Percentiles rank a stretch among this genome's conserved stretches.
These are phyloP conservation scores for Cinara cedri DNA, from an alignment of 2,888 invertebrate species.

Conservation along the genomic window DNA sequence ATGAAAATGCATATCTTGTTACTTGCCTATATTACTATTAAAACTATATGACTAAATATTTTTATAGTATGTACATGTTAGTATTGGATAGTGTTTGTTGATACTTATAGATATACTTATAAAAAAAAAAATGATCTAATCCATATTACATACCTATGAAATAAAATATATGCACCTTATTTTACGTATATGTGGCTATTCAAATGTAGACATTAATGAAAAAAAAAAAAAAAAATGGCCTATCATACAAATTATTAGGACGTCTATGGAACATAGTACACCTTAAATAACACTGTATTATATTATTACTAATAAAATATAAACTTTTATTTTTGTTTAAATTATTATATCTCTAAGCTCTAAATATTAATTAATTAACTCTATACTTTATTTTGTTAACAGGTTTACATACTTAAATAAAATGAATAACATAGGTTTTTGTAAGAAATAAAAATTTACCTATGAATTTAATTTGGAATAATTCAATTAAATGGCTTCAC, in stretches of 20 bases:
- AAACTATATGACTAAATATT: neutral
- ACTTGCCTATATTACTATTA: neutral
- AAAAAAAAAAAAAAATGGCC: neutral
- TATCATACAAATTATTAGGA: neutral
- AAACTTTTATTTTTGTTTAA: too few species aligned
- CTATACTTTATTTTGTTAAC: conserved; percentile 13
- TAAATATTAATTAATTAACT: neutral
- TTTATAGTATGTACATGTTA: neutral
- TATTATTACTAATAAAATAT: too few species aligned
- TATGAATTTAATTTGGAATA: neutral
- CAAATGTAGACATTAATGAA: neutral
- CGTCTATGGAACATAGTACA: too few species aligned
- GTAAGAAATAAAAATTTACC: neutral
- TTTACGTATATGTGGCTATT: neutral
- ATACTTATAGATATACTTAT: neutral
- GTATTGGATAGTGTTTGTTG: neutral
- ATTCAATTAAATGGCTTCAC: conserved; percentile 59
- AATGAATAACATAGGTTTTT: neutral
- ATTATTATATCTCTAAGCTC: neutral
- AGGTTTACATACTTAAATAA: neutral
- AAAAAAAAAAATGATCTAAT: neutral
- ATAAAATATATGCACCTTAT: neutral
- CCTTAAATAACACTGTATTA: too few species aligned
- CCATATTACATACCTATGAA: neutral
- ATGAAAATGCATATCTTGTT: neutral